Percentiles rank a stretch among this genome's conserved stretches.
phyloP scores from a whole-genome alignment of 1,140 invertebrate genomes.

The Lepidurus arcticus region DNA sequence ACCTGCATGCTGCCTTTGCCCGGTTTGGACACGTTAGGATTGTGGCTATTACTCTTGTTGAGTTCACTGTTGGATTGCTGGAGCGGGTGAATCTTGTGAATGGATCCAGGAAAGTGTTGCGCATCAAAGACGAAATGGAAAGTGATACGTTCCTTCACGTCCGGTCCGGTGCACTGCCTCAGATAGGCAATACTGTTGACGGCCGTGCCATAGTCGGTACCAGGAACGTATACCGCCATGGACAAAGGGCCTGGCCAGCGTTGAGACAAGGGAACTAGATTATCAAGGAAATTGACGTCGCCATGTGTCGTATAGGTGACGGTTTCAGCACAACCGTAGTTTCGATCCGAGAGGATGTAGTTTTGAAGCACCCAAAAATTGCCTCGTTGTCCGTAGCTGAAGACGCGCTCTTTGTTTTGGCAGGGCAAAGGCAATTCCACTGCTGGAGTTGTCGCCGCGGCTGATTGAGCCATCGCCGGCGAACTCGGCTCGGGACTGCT shows the following conservation, averaged over 20 bases:
- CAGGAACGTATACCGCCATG: constrained; percentile 68
- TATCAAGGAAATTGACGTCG: constrained; percentile 84
- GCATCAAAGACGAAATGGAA: constrained; percentile 82
- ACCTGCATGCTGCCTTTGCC: constrained; percentile 21
- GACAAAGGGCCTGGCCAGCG: constrained; percentile 64
- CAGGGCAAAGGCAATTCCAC: constrained; percentile 31
- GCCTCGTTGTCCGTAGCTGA: constrained; percentile 58
- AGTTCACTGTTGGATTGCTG: constrained; percentile 36
- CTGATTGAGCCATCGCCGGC: constrained; percentile 20
- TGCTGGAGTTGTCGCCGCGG: not conserved
- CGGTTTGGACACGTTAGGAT: constrained; percentile 12
- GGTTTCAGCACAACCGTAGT: constrained; percentile 64
- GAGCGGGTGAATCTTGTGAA: constrained; percentile 36
- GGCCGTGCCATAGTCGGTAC: constrained; percentile 59
- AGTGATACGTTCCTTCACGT: constrained; percentile 67
- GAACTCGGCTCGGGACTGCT: constrained; percentile 29
- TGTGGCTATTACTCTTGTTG: not conserved
- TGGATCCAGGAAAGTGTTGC: constrained; percentile 67
- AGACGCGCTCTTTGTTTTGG: constrained; percentile 26
- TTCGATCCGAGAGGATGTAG: constrained; percentile 56
- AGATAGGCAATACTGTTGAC: constrained; percentile 62
- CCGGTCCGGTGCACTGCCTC: constrained; percentile 57
- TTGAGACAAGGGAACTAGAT: constrained; percentile 73
- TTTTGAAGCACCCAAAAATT: constrained; percentile 87
- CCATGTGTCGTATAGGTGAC: constrained; percentile 89